Evolutionary conservation across 2,113 vertebrate genomes (phyloP), one percentile per base, ranked within the genome.

Genomic region (Amphilophus citrinellus): DNA sequence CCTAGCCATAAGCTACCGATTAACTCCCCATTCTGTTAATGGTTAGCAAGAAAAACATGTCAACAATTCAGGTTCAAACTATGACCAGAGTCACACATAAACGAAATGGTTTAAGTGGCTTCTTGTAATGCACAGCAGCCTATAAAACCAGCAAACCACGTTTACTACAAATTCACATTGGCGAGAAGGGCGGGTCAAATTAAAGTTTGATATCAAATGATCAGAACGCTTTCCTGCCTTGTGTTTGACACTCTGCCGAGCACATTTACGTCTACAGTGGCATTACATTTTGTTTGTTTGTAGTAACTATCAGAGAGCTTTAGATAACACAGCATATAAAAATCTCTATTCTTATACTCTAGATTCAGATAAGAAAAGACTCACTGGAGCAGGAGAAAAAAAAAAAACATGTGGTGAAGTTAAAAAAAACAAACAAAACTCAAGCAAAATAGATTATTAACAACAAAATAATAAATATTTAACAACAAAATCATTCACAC

Each of bases 21-120:
- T 93, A 92, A 92, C 91, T 83, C 88, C 84, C 80, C 79, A 65
- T 80, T 88, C 83, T 82, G 93, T 93, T 90, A 92, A 93, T 89
- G 85, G 79, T 93, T 90, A 86, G 79, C 50, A 1, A 77, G 79
- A 88, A 81, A 87, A 90, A 91, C 89, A 91, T 90, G 89, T 92
- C 91, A 93, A 91, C 85, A 90, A 84, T 80, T 88, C 76, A 71
- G 85, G 87, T 80, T 84, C 83, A 95, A 92, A 94, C 87, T 89
- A 80, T 82, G 82, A 90, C 63, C 76, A 30, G 75, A 50, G 80
- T 77, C 86, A 80, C 85, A 80, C 27, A 13, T 93, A 87, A 87
- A 82, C 87, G 58, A 73, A 66, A 61, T 10, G 5, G 50, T 86
- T 85, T 58, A 77, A 62, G 56, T 58, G 61, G 82, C 86, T 81